A percentile compares a stretch with the other conserved stretches of the same genome.
Conservation (phyloP, 1,140 invertebrate species). For the Drosophila lacertosa region DNA sequence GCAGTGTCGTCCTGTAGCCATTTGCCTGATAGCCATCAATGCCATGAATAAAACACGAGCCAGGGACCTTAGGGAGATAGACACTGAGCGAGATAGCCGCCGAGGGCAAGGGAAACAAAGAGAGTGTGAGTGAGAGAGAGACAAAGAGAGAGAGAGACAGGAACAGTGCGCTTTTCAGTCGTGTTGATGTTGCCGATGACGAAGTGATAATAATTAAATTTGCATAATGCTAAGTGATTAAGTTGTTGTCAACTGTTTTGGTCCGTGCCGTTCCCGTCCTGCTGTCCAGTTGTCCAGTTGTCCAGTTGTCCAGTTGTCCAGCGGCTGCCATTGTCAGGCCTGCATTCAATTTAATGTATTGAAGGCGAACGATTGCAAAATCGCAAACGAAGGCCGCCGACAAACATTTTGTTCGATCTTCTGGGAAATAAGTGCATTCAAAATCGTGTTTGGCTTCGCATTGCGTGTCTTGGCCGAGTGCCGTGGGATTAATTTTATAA, state of each 20-base stretch:
- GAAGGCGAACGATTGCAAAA: constrained; percentile 55
- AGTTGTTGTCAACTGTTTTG: constrained; percentile 69
- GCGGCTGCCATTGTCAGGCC: constrained; percentile 43
- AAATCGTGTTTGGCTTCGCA: constrained; percentile 3
- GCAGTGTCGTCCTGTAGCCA: constrained; percentile 53
- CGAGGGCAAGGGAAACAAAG: too few species aligned
- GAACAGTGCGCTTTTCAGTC: constrained; percentile 31
- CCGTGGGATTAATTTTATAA: constrained; percentile 71
- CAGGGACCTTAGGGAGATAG: constrained; percentile 36
- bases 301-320: neutral
- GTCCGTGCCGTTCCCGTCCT: constrained; percentile 1
- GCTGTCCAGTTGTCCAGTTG: neutral
- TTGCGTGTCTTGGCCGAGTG: constrained; percentile 43
- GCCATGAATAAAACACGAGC: constrained; percentile 61
- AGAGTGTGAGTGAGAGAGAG: neutral
- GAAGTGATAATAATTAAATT: constrained; percentile 81
- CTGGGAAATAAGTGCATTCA: constrained; percentile 44
- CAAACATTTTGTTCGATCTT: constrained; percentile 36
- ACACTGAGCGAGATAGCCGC: constrained; percentile 3
- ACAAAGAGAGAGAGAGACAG: constrained; percentile 3
- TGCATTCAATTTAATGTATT: constrained; percentile 38
- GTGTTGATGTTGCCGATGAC: constrained; percentile 66
- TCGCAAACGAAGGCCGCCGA: constrained; percentile 39
- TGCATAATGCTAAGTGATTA: constrained; percentile 80
- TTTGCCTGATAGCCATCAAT: constrained; percentile 70